These are phyloP conservation scores for Serranus cabrilla DNA, from an alignment of 2,797 vertebrate genomes.

Conservation along the genomic window DNA sequence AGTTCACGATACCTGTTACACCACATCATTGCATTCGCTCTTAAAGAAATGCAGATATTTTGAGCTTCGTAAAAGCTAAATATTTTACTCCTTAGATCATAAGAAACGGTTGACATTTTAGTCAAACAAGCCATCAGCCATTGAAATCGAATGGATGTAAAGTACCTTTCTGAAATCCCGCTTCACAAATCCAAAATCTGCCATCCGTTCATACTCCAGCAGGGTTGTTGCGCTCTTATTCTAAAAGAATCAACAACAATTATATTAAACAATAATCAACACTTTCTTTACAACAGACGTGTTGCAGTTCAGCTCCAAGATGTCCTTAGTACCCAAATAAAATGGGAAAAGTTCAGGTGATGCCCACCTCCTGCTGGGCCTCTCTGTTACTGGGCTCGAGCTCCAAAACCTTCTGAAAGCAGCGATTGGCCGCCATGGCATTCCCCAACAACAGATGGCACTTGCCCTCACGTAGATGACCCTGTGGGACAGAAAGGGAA, in stretches of 20 bases:
- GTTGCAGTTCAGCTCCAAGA: not conserved
- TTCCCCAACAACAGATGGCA: conserved; percentile 95
- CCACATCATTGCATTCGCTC: not conserved
- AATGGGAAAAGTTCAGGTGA: conserved; percentile 1
- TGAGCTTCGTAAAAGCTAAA: not conserved
- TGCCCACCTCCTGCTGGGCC: conserved; percentile 91
- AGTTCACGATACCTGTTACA: not conserved
- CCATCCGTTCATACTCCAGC: conserved; percentile 94
- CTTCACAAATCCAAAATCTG: conserved; percentile 93
- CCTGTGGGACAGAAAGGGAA: conserved; percentile 77
- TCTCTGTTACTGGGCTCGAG: conserved; percentile 91
- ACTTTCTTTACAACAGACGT: not conserved
- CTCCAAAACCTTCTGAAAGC: conserved; percentile 94
- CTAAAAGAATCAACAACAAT: conserved; percentile 73
- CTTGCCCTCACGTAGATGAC: conserved; percentile 95
- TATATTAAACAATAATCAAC: not conserved
- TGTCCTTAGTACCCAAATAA: not conserved
- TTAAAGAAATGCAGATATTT: not conserved
- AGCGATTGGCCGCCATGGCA: conserved; percentile 93
- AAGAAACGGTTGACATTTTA: not conserved
- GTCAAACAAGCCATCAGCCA: not conserved
- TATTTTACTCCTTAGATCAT: not conserved
- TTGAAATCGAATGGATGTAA: not conserved
- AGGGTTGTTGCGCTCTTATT: conserved; percentile 90
- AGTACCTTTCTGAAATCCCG: conserved; percentile 95